Evolutionary conservation across 2,113 vertebrate genomes (phyloP).

Genomic region (Gadus macrocephalus): DNA sequence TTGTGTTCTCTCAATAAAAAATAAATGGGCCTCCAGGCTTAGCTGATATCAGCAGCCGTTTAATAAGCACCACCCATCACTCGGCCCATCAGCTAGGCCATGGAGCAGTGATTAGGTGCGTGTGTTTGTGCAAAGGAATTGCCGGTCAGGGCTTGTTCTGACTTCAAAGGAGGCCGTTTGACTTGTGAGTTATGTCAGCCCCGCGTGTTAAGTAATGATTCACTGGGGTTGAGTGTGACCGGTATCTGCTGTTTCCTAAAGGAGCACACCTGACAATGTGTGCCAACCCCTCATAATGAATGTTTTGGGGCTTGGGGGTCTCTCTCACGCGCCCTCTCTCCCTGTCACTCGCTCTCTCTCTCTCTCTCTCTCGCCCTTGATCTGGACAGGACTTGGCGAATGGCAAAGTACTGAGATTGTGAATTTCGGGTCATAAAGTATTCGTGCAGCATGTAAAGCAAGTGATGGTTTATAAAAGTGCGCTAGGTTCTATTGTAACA

Average conservation of each 20-base stretch:
- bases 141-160: conserved; percentile 31
- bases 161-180: conserved; percentile 32
- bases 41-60: too few species aligned
- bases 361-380: too few species aligned
- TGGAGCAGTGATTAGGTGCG: neutral
- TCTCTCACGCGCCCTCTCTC: neutral
- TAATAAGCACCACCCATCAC: too few species aligned
- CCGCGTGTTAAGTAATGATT: conserved; percentile 8
- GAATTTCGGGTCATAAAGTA: conserved; percentile 6
- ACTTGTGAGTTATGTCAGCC: conserved; percentile 40
- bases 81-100: too few species aligned
- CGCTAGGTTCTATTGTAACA: neutral
- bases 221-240: neutral
- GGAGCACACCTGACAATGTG: neutral
- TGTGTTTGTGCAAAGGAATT: conserved; percentile 2
- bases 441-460: neutral
- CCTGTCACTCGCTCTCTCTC: too few species aligned
- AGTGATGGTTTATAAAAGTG: neutral
- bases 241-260: too few species aligned
- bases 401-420: neutral
- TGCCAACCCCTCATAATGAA: conserved; percentile 21
- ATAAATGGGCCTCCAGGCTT: too few species aligned
- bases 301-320: neutral
- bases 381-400: too few species aligned
- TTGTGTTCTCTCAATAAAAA: too few species aligned